Conservation (phyloP, 2,113 vertebrate genomes). For the Macquaria australasica region DNA sequence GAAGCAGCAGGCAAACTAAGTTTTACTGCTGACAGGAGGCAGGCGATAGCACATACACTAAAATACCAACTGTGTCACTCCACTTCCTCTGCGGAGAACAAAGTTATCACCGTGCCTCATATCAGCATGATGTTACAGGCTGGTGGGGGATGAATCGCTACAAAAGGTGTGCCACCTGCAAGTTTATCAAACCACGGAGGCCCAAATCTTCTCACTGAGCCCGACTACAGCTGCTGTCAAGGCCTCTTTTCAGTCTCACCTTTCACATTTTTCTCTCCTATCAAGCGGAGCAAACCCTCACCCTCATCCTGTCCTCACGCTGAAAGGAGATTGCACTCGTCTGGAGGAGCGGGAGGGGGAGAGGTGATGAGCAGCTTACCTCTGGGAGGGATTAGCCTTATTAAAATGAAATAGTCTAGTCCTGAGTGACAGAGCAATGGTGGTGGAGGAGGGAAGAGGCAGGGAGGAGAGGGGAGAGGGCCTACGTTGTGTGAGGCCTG, state of each 20-base stretch:
- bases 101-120: constrained; percentile 46
- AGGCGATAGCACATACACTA: constrained; percentile 40
- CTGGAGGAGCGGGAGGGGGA: constrained; percentile 53
- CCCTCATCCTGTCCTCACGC: constrained; percentile 68
- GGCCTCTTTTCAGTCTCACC: constrained; percentile 74
- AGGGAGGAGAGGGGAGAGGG: constrained; percentile 44
- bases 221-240: constrained; percentile 63
- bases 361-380: constrained; percentile 82
- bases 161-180: constrained; percentile 72
- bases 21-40: constrained; percentile 59
- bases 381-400: constrained; percentile 81
- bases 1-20: constrained; percentile 17
- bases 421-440: constrained; percentile 83
- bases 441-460: constrained; percentile 61
- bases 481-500: constrained; percentile 62
- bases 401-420: constrained; percentile 83
- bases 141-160: constrained; percentile 24
- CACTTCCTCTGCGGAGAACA: constrained; percentile 59
- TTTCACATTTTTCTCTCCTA: constrained; percentile 80
- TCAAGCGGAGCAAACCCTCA: constrained; percentile 68
- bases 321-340: constrained; percentile 76
- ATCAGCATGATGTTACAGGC: constrained; percentile 43
- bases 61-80: constrained; percentile 61
- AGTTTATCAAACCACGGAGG: constrained; percentile 60
- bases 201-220: constrained; percentile 55